These are phyloP conservation scores for Lichenostomus cassidix DNA, from an alignment of 2,113 vertebrate genomes.

Conservation along the genomic window DNA sequence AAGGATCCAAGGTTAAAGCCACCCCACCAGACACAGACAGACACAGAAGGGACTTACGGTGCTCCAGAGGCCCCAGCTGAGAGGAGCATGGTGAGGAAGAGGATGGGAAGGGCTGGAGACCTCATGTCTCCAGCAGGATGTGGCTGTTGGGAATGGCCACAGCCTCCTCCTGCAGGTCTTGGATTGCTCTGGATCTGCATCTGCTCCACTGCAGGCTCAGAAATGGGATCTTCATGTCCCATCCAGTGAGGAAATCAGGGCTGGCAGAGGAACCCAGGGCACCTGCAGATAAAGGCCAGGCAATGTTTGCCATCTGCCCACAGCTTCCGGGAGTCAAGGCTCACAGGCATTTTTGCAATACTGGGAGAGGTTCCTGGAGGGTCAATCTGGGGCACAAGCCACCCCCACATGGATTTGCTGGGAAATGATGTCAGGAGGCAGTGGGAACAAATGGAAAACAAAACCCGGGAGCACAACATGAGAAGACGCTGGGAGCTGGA, in stretches of 20 bases:
- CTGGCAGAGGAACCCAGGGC: not conserved
- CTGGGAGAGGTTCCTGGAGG: not conserved
- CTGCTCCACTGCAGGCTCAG: not conserved
- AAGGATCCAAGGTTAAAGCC: not conserved
- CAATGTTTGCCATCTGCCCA: not conserved
- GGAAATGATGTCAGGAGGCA: not conserved
- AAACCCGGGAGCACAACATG: accelerated
- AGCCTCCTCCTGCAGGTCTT: not conserved
- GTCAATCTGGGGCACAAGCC: not conserved
- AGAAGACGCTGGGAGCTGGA: not conserved
- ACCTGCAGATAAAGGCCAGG: not conserved
- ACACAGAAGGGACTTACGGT: not conserved
- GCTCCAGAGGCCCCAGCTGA: not conserved
- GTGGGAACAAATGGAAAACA: accelerated
- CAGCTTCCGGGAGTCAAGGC: not conserved
- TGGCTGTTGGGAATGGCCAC: accelerated
- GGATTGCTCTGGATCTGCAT: accelerated
- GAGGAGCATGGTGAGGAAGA: not conserved
- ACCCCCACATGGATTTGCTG: not conserved
- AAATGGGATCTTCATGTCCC: not conserved
- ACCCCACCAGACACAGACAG: not conserved
- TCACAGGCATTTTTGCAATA: not conserved
- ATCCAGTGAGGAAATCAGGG: not conserved
- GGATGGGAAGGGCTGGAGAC: not conserved
- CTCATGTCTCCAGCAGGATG: not conserved